Conservation (phyloP, 2,888 invertebrate species). For the Chymomyza procnemis region DNA sequence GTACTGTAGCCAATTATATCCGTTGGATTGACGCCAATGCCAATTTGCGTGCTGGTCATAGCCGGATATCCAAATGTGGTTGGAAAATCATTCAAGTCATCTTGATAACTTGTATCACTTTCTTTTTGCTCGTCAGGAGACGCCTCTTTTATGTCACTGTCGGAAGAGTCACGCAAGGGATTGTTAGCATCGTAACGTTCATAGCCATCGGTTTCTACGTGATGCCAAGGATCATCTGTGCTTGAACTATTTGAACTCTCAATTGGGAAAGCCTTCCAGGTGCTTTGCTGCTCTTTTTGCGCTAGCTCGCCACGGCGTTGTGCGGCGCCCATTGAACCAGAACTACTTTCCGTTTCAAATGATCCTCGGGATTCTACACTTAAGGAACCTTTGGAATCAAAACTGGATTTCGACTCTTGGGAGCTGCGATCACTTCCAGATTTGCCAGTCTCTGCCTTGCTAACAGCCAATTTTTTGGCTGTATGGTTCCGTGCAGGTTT, state of each 20-base stretch:
- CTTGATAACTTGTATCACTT: constrained; percentile 84
- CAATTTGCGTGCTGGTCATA: constrained; percentile 79
- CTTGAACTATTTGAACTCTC: constrained; percentile 92
- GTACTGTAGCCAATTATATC: constrained; percentile 87
- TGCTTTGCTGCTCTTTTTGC: constrained; percentile 85
- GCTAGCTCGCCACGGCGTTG: constrained; percentile 82
- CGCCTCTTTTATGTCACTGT: constrained; percentile 79
- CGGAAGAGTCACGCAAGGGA: constrained; percentile 74
- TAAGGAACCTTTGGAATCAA: constrained; percentile 82
- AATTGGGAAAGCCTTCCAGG: constrained; percentile 90
- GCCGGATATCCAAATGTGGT: constrained; percentile 86
- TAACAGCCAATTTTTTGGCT: constrained; percentile 77
- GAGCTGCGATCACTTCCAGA: constrained; percentile 78
- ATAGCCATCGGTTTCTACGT: constrained; percentile 85
- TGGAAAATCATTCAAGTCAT: constrained; percentile 87
- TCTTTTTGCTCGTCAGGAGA: constrained; percentile 81
- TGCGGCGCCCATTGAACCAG: constrained; percentile 86
- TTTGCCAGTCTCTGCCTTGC: constrained; percentile 77
- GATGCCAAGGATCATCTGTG: constrained; percentile 89
- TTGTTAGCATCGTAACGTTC: constrained; percentile 80
- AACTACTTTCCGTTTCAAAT: constrained; percentile 87
- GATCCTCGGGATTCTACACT: constrained; percentile 86
- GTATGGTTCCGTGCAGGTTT: constrained; percentile 70
- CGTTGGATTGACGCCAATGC: constrained; percentile 81
- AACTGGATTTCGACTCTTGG: constrained; percentile 81